Base-by-base conservation (phyloP, 1,140 invertebrate genomes). In the Formica selysi region DNA sequence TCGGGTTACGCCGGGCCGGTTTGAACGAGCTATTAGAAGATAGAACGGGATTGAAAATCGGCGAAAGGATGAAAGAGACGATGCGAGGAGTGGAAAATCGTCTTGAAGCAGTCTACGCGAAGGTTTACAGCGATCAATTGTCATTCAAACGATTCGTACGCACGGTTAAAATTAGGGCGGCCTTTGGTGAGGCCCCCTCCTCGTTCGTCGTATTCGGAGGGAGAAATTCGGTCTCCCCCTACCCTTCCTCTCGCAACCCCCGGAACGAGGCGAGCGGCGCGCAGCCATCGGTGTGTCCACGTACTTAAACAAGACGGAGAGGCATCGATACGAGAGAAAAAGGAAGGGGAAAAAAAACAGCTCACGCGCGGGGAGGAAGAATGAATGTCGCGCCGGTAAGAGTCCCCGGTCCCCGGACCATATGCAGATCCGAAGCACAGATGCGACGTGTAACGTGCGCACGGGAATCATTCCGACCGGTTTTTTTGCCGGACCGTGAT, bases 351-450 rank as follows among this genome's bases (percentile, higher is more conserved):
- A 93, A 91, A 90, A 93, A 91, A 90, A 88, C 71, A 84, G 76
- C 76, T 65, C 13, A n/a, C 44, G 29, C 48, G 59, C 16, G 85
- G 73, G 86, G 87, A 29, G 26, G 86, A 90, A 22, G 41, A 76
- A 74, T 74, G 71, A 59, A 74, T 92, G 92, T 88, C 88, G 88
- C 88, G 89, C 48, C 54, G 26, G 68, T 29, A 73, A 81, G 79
- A 68, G 92, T 91, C 86, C 93, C 86, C 93, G 93, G 92, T 91
- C 86, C 93, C 86, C 93, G 93, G 93, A 94, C 93, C 94, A 92
- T 95, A 95, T 95, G 94, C 93, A 95, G 92, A 95, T 94, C 91
- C 93, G 93, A 91, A 90, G 91, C 91, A 94, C 92, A 93, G 93
- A 94, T 94, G 94, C 93, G 68, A 80, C 81, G 78, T 86, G 85